Conservation (phyloP, 2,113 vertebrate genomes). For the Paramisgurnus dabryanus region DNA sequence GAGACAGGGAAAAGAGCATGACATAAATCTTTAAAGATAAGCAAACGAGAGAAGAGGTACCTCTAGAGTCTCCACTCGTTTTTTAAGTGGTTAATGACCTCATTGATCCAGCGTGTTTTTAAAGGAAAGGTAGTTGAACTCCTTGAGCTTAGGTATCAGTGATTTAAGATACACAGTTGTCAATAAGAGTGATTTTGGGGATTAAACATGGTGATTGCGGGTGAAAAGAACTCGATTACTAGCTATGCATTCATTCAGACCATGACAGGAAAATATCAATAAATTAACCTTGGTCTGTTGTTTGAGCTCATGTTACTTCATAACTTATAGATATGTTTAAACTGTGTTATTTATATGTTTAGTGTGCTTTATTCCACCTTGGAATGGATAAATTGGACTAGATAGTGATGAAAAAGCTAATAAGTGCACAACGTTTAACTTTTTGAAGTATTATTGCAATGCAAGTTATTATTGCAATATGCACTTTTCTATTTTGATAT, state of each 20-base stretch:
- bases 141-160: conserved; percentile 15
- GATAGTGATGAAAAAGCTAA: no score
- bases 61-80: neutral
- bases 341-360: no score
- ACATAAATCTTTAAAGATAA: conserved; percentile 48
- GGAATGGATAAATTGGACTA: no score
- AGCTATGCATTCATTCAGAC: conserved; percentile 16
- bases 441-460: no score
- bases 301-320: neutral
- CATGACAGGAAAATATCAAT: neutral
- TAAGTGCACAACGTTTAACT: no score
- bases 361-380: no score
- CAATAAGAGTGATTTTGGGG: conserved; percentile 44
- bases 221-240: conserved; percentile 28
- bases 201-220: conserved; percentile 45
- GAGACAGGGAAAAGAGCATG: neutral
- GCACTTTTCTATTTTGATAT: no score
- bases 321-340: no score
- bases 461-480: no score
- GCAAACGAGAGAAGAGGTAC: conserved; percentile 31
- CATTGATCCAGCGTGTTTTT: conserved; percentile 22
- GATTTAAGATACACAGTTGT: conserved; percentile 55
- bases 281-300: conserved; percentile 5
- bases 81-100: conserved; percentile 33
- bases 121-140: conserved; percentile 13